Percentiles rank a stretch among this genome's conserved stretches.
These are phyloP conservation scores for Oasisia sp. DNA, from an alignment of 2,888 invertebrate genomes.

Conservation along the genomic window DNA sequence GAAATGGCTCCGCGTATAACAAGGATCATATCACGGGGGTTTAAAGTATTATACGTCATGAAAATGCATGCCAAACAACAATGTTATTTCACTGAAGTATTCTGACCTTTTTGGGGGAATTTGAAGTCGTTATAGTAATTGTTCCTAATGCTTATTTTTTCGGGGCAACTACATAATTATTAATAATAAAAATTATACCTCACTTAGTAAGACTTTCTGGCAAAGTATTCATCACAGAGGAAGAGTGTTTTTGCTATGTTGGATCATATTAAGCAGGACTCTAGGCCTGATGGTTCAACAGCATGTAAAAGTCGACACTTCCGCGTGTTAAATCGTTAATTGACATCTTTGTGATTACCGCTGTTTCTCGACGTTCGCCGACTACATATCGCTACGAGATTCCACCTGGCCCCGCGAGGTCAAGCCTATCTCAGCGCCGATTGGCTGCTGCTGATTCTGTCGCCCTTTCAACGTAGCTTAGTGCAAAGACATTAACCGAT, in stretches of 20 bases:
- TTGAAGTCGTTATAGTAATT: neutral
- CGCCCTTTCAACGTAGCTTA: neutral
- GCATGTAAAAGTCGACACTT: neutral
- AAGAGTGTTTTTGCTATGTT: neutral
- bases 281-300: neutral
- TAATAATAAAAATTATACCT: neutral
- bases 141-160: neutral
- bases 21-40: neutral
- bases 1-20: neutral
- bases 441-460: neutral
- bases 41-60: too few relatives aligned
- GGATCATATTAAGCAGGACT: neutral
- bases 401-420: neutral
- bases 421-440: neutral
- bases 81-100: neutral
- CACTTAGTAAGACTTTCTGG: neutral
- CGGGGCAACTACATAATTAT: neutral
- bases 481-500: constrained; percentile 1
- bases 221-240: neutral
- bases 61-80: neutral
- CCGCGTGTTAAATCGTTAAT: neutral
- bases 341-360: neutral
- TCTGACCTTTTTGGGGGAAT: neutral
- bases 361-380: neutral
- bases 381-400: neutral